Evolutionary conservation across 2,888 invertebrate species (phyloP), one percentile per base, ranked within the genome.

Genomic region (Eulithis testata): DNA sequence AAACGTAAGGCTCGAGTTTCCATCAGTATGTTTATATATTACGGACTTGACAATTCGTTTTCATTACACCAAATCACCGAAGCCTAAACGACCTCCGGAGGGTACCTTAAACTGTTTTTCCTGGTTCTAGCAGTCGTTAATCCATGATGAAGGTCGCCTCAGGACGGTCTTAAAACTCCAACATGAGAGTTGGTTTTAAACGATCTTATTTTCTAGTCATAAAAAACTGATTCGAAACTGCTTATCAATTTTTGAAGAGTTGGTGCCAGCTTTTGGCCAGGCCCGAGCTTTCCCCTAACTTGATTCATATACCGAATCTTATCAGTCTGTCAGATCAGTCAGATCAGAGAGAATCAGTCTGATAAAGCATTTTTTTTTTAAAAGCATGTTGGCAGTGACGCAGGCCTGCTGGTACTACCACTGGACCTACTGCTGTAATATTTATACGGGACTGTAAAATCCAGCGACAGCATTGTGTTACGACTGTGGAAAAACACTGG

Each of bases 361-460:
- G 5, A 50, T 27, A 51, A 7, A 4, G 40, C 40, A 11, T 40
- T 11, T 8, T 2, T 6, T 31, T 51, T 51, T 51, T 1, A 6
- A 21, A 6, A 21, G 21, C 43, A 1, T 6, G 11, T 53, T 43
- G 14, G 8, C 9, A 69, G 67, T 69, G 63, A 58, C 44, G 45
- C n/a, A 52, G 50, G 12, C 58, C 14, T 14, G 8, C 11, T 47
- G 55, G 11, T 31, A 47, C 36, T 44, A 8, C 59, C 59, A 40
- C 55, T 60, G 55, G 51, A 56, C 50, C 68, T 55, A 60, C 71
- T 73, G 66, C 73, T 71, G 73, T 73, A 76, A 70, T 78, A 76
- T 81, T 79, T 76, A 75, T 81, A 74, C 73, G 73, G 77, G 72
- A 71, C 76, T 77, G 76, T 69, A 64, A 79, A 82, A 80, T 77